Evolutionary conservation across 2,113 vertebrate species (phyloP).

Genomic region (Varanus komodoensis): DNA sequence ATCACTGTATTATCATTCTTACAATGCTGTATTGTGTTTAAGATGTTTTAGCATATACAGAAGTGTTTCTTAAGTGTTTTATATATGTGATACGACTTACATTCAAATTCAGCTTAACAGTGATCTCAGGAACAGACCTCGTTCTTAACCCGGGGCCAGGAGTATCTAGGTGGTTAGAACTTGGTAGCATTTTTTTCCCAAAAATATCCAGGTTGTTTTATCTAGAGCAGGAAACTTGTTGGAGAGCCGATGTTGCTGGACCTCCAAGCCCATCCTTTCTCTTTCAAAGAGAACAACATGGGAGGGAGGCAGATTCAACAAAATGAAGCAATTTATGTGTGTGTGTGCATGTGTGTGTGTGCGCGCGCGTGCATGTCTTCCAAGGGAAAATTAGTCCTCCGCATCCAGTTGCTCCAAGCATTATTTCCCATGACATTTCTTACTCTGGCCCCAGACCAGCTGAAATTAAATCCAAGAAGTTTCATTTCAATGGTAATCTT

Average conservation of each 20-base stretch:
- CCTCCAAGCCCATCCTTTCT: neutral
- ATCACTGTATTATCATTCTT: too few species aligned
- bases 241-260: neutral
- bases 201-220: too few species aligned
- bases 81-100: too few species aligned
- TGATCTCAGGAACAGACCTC: too few species aligned
- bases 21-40: too few species aligned
- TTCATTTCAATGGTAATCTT: slow-evolving; percentile 20
- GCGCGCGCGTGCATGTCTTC: neutral
- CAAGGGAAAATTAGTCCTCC: neutral
- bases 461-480: slow-evolving; percentile 28
- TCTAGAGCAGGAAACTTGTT: neutral
- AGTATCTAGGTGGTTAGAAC: neutral
- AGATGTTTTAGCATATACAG: too few species aligned
- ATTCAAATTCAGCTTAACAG: too few species aligned
- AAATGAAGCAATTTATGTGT: neutral
- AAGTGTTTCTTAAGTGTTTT: too few species aligned
- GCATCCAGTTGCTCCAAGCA: neutral
- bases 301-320: neutral
- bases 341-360: neutral
- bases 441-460: slow-evolving; percentile 7
- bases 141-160: too few species aligned
- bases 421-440: slow-evolving; percentile 30
- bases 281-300: neutral
- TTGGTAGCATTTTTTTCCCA: neutral